phyloP scores from a whole-genome alignment of 2,888 invertebrate species.

The Malthinus flaveolus region DNA sequence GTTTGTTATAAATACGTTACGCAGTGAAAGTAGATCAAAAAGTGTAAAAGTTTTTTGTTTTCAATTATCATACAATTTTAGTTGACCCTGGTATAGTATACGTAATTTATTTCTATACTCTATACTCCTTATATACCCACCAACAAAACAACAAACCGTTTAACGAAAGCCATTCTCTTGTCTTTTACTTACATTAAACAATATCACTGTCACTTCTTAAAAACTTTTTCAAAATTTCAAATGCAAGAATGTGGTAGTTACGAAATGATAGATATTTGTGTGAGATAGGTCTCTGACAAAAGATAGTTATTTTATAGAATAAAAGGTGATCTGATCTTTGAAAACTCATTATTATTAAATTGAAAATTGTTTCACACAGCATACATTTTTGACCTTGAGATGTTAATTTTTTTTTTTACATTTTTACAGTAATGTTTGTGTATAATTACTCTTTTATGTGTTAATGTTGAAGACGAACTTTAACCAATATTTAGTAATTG shows the following conservation, averaged over 20 bases:
- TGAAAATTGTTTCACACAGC: conserved; percentile 15
- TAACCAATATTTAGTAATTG: conserved; percentile 12
- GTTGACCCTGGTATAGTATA: too few relatives aligned
- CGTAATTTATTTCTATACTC: too few relatives aligned
- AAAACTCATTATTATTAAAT: conserved; percentile 1
- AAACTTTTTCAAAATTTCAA: not conserved
- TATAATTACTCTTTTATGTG: conserved; percentile 18
- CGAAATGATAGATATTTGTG: not conserved
- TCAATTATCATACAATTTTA: too few relatives aligned
- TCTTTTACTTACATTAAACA: not conserved
- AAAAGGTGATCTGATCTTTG: conserved; percentile 6
- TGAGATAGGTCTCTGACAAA: not conserved
- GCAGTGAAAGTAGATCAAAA: too few relatives aligned
- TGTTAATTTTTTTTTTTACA: conserved; percentile 9
- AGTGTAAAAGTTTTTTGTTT: too few relatives aligned
- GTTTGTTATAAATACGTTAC: too few relatives aligned
- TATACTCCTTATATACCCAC: too few relatives aligned
- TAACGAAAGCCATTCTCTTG: not conserved
- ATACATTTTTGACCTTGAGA: conserved; percentile 17
- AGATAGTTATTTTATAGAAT: conserved; percentile 5
- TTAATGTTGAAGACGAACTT: conserved; percentile 13
- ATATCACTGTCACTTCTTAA: not conserved
- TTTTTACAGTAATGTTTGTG: conserved; percentile 13
- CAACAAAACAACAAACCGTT: too few relatives aligned
- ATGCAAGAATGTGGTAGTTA: conserved; percentile 2